phyloP scores from a whole-genome alignment of 2,113 vertebrate genomes.

The Ascaphus truei region DNA sequence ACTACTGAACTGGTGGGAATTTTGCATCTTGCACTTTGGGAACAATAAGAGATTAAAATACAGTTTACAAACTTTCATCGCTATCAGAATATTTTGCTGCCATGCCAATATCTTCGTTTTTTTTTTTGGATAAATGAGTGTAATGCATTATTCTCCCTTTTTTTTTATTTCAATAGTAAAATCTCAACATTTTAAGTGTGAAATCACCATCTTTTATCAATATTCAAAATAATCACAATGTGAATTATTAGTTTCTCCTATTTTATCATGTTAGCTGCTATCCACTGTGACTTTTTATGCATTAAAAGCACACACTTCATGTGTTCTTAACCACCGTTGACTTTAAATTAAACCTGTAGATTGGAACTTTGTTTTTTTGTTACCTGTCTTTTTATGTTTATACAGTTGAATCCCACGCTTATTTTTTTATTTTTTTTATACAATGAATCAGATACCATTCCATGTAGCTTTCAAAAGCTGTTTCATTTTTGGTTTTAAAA shows the following conservation, averaged over 20 bases:
- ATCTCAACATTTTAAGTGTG: conserved; percentile 57
- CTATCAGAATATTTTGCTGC: conserved; percentile 71
- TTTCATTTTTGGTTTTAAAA: too few species aligned
- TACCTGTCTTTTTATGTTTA: conserved; percentile 1
- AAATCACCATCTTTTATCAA: conserved; percentile 62
- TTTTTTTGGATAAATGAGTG: conserved; percentile 51
- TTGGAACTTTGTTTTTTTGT: conserved; percentile 47
- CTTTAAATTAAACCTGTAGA: conserved; percentile 56
- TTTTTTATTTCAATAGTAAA: conserved; percentile 50
- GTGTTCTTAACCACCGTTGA: conserved; percentile 65
- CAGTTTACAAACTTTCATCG: conserved; percentile 85
- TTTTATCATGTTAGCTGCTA: conserved; percentile 69
- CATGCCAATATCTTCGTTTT: conserved; percentile 65
- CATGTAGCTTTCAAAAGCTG: too few species aligned
- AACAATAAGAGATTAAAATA: conserved; percentile 71
- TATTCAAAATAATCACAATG: conserved; percentile 72
- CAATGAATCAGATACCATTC: too few species aligned
- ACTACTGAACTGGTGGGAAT: conserved; percentile 88
- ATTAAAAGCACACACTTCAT: conserved; percentile 78
- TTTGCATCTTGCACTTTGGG: conserved; percentile 91
- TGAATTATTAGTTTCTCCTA: conserved; percentile 65
- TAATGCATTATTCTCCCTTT: conserved; percentile 51
- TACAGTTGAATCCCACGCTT: too few species aligned
- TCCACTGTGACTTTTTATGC: conserved; percentile 82
- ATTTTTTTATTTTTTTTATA: too few species aligned